Evolutionary conservation across 2,113 vertebrate species (phyloP).

Genomic region (Pterophyllum scalare): DNA sequence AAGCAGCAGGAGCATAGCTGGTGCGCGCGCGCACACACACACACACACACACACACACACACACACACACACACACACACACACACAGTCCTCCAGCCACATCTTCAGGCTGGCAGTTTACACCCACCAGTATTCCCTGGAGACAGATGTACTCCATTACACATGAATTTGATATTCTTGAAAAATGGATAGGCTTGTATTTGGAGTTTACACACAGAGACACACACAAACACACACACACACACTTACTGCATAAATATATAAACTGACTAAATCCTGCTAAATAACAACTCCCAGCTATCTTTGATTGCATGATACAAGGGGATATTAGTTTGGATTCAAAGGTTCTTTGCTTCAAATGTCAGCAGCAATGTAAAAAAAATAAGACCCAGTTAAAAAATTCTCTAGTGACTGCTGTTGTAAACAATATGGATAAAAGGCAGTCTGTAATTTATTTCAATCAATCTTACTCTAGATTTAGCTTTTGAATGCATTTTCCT

Average conservation of each 20-base stretch:
- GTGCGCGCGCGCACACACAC: constrained; percentile 1
- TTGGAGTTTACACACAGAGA: constrained; percentile 20
- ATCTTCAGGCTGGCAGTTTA: constrained; percentile 58
- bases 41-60: background rate
- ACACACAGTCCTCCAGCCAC: constrained; percentile 21
- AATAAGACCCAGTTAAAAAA: constrained; percentile 7
- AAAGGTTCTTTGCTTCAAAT: constrained; percentile 37
- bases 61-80: constrained; percentile 28
- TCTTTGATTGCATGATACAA: background rate
- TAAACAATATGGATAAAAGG: constrained; percentile 11
- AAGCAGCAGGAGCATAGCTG: background rate
- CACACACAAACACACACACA: background rate
- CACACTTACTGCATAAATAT: background rate
- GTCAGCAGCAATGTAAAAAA: constrained; percentile 21
- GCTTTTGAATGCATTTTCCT: constrained; percentile 5
- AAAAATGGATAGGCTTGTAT: constrained; percentile 20
- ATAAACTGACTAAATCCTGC: background rate
- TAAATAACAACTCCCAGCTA: background rate
- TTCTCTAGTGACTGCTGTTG: background rate
- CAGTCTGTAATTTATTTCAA: constrained; percentile 13
- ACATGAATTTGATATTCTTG: constrained; percentile 43
- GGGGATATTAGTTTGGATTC: background rate
- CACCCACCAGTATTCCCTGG: constrained; percentile 60
- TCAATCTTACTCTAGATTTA: background rate
- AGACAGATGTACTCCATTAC: constrained; percentile 60